Conservation (phyloP, 2,113 vertebrate genomes). For the Ploceus nigricollis region DNA sequence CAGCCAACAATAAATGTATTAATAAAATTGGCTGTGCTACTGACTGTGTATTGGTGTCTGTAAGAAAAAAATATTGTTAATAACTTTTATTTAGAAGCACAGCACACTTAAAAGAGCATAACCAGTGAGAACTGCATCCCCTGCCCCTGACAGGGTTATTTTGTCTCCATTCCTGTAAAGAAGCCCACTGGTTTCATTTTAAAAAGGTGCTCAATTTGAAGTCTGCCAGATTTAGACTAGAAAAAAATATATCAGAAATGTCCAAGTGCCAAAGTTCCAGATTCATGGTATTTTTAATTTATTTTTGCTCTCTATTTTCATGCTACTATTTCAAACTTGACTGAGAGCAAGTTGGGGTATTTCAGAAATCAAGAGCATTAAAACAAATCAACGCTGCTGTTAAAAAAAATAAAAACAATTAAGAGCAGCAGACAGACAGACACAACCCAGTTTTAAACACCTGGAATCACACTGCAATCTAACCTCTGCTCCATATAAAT, state of each 20-base stretch:
- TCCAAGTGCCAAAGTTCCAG: not conserved
- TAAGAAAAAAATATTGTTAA: not conserved
- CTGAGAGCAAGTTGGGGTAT: not conserved
- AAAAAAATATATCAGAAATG: not conserved
- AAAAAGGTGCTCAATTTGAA: not conserved
- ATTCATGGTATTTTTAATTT: not conserved
- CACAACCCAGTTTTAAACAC: not conserved
- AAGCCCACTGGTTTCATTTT: not conserved
- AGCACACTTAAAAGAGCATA: not conserved
- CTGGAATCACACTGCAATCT: not conserved
- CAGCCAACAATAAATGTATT: not conserved
- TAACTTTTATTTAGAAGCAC: not conserved
- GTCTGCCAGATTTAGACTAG: not conserved
- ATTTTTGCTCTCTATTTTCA: not conserved
- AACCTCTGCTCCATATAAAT: not conserved
- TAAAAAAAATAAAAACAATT: not conserved
- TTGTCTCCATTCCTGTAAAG: not conserved
- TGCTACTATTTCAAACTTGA: not conserved
- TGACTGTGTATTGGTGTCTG: not conserved
- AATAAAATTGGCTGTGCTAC: not conserved
- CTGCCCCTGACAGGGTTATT: not conserved
- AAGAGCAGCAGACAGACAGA: not conserved
- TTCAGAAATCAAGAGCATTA: not conserved
- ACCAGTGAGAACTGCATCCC: not conserved
- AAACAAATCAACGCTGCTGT: not conserved